Percentiles rank a stretch among this genome's conserved stretches.
These are phyloP conservation scores for Aphodius sticticus DNA, from an alignment of 2,888 invertebrate species.

Conservation along the genomic window DNA sequence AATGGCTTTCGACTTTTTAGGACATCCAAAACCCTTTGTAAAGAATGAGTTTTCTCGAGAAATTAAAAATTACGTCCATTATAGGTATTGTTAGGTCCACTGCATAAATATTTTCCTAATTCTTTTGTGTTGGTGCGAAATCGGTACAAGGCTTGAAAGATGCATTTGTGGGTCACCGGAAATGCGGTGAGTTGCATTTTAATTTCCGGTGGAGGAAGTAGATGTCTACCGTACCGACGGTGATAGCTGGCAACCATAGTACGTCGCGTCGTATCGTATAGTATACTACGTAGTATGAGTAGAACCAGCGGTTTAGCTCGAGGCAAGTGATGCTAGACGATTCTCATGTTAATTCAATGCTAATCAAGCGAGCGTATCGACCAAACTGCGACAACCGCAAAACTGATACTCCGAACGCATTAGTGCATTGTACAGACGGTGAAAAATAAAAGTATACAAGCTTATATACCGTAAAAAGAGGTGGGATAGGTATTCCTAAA, in stretches of 20 bases:
- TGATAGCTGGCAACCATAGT: conserved; percentile 9
- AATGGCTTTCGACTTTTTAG: no score
- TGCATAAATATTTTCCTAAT: background rate
- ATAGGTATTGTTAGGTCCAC: no score
- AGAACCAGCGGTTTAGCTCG: background rate
- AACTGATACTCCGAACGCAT: background rate
- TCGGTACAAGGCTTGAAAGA: background rate
- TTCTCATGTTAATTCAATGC: conserved; percentile 16
- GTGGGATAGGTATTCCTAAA: no score
- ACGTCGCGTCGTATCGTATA: conserved; percentile 5
- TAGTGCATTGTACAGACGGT: background rate
- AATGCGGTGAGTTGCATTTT: conserved; percentile 19
- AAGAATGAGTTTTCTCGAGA: no score
- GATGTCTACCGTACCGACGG: conserved; percentile 6
- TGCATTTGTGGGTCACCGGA: conserved; percentile 19
- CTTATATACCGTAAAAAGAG: no score
- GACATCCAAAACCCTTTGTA: no score
- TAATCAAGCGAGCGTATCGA: conserved; percentile 14
- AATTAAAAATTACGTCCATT: no score
- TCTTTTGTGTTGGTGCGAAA: background rate
- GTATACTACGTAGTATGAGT: background rate
- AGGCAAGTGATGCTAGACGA: conserved; percentile 6
- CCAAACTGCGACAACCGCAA: conserved; percentile 19
- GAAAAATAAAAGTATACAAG: background rate
- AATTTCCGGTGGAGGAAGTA: conserved; percentile 22